These are phyloP conservation scores for Poecilia velifera DNA, from an alignment of 2,797 vertebrate species.

Conservation along the genomic window DNA sequence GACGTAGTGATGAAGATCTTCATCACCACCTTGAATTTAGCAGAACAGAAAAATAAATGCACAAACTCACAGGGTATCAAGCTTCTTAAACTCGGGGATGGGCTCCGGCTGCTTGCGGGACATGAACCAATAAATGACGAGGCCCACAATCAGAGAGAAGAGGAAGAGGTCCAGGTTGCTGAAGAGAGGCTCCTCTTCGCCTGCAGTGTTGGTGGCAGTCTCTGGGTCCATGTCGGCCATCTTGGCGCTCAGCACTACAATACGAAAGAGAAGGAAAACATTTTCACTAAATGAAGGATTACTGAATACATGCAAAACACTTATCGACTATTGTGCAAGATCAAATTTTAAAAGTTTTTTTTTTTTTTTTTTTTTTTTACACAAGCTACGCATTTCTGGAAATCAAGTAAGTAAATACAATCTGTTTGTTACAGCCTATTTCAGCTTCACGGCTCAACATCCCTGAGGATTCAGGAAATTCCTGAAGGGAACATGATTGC, in stretches of 20 bases:
- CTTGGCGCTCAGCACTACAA: conserved; percentile 34
- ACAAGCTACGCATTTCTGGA: background rate
- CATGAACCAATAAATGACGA: conserved; percentile 91
- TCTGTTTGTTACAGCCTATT: background rate
- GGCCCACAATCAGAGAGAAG: conserved; percentile 86
- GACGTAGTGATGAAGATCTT: background rate
- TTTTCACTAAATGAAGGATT: background rate
- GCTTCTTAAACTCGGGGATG: conserved; percentile 89
- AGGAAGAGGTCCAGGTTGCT: conserved; percentile 90
- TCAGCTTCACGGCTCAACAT: background rate
- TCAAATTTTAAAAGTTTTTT: background rate
- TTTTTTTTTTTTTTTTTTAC: too few relatives aligned
- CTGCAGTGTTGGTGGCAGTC: conserved; percentile 45
- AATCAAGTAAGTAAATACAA: background rate
- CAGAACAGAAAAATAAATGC: background rate
- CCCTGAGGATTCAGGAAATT: background rate
- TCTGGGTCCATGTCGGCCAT: conserved; percentile 80
- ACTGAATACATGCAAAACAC: background rate
- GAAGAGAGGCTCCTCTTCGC: conserved; percentile 82
- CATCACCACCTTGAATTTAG: background rate
- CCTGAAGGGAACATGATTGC: conserved; percentile 17
- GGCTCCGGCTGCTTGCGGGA: conserved; percentile 93
- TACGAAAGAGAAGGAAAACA: background rate
- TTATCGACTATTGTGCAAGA: background rate
- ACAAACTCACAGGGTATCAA: conserved; percentile 82